Base-by-base conservation (phyloP, 2,888 invertebrate genomes). In the Azorinus chamasolen region DNA sequence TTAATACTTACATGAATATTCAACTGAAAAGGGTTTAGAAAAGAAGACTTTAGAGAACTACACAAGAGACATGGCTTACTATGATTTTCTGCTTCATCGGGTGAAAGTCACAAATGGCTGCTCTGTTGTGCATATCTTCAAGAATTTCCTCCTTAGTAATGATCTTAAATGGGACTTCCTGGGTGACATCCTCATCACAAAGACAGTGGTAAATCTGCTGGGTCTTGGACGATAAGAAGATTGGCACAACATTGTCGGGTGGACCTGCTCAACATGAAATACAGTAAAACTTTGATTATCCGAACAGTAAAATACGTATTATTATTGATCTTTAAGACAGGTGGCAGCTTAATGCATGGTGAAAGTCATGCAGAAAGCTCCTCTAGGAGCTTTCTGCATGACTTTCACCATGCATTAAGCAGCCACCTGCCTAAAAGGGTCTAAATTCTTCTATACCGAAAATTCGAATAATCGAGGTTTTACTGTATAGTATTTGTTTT, bases 91-190 rank as follows among this genome's bases (percentile, higher is more conserved):
- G 87, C 75, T 92, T 93, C 46, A 92, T 64, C 12, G 90, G 89
- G 77, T 85, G 85, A 79, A 93, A 93, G 70, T 93, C 93, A 78
- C 90, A 91, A 39, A 93, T 88, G 63, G 91, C 93, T 22, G 92
- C 93, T 55, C 93, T 83, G 69, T 85, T 90, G 57, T 81, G 84
- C 71, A 93, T 71, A 68, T 93, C 93, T 24, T 90, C 88, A 41
- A 93, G 64, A 37, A 93, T 91, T 61, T 90, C 92, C 43, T 88
- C 87, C 64, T 92, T 93, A 10, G 86, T 85, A 58, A 93, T 84
- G 51, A 92, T 82, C 74, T 91, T 92, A 55, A 88, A 87, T 1
- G 91, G 92, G 48, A 88, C 88, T 1, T 91, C 91, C 63, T 84
- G 85, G 0, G 92, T 92, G 0, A 93, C 91, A 73, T 93, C 91